A percentile compares a stretch with the other conserved stretches of the same genome.
Evolutionary conservation across 2,113 vertebrate genomes (phyloP).

Genomic region (Lutjanus erythropterus): DNA sequence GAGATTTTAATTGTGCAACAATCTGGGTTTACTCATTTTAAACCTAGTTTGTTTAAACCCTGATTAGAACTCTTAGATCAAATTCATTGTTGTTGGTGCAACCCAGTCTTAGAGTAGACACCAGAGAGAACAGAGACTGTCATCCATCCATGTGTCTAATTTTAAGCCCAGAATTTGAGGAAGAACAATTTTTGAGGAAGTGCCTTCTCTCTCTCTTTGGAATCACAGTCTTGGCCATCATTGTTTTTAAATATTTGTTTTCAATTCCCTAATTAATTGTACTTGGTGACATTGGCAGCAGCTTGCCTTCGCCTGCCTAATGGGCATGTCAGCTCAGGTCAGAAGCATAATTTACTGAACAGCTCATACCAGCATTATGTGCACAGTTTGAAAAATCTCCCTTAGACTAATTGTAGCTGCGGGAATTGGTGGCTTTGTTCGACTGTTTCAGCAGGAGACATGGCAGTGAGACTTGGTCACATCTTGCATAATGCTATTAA

Average conservation of each 20-base stretch:
- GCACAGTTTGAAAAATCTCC: slow-evolving; percentile 67
- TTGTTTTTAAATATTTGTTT: slow-evolving; percentile 54
- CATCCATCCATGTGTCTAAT: not conserved
- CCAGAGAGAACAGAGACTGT: not conserved
- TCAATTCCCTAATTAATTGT: slow-evolving; percentile 58
- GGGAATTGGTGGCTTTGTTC: slow-evolving; percentile 65
- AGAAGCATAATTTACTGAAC: slow-evolving; percentile 59
- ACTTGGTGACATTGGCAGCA: slow-evolving; percentile 34
- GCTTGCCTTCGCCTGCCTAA: slow-evolving; percentile 48
- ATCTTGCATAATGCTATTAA: slow-evolving; percentile 63
- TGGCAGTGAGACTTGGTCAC: slow-evolving; percentile 59
- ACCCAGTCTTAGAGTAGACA: not conserved
- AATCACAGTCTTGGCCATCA: slow-evolving; percentile 3
- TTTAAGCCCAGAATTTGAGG: not conserved
- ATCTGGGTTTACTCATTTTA: too few relatives aligned
- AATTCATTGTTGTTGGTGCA: too few relatives aligned
- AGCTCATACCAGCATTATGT: slow-evolving; percentile 50
- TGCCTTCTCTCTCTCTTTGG: not conserved
- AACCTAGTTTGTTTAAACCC: too few relatives aligned
- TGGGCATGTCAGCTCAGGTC: slow-evolving; percentile 65
- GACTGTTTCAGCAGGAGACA: slow-evolving; percentile 66
- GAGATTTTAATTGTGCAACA: too few relatives aligned
- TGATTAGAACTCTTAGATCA: too few relatives aligned
- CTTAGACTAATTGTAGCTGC: slow-evolving; percentile 68
- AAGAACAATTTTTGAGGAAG: not conserved